Base-by-base conservation (phyloP, 2,113 vertebrate species). In the Alces alces region DNA sequence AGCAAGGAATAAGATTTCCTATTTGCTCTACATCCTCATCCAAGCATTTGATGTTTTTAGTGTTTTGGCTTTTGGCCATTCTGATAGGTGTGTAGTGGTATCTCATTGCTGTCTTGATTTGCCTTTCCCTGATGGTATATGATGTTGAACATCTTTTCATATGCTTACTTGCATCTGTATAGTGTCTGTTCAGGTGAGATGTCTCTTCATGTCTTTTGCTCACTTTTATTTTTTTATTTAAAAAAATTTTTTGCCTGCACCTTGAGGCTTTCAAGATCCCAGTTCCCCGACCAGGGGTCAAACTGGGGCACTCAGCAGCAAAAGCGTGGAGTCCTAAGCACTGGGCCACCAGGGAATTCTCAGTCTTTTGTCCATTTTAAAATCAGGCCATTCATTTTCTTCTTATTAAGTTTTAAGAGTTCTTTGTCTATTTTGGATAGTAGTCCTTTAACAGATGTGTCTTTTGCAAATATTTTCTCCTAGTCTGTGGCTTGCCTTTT, bases 71-170 rank as follows among this genome's bases (percentile, higher is more conserved):
- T 87, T 87, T 47, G 36, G 50, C n/a, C 17, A 25, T 83, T 73
- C 61, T 66, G 83, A 47, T 54, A 86, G 39, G 30, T 47, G 7
- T 17, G 14, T 15, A 57, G 11, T 57, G 36, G 30, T 55, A 82
- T 47, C 73, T 86, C 23, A 27, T 39, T 60, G 83, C 21, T 55
- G 50, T 76, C 91, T 93, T 83, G 80, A 89, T 60, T 66, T 94
- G 66, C 16, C 89, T 43, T 90, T 94, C 25, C 50, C 25, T 94
- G 50, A 86, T 85, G 43, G 80, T 30, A 86, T 88, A 73, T 82
- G 33, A 80, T 76, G 13, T 58, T 89, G 45, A 92, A 21, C 25
- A 30, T 86, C 23, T 96, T 92, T 97, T 58, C 54, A 64, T 80
- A 43, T 57, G 64, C 12, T 95, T 30, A 61, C n/a, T 60, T 93